These are phyloP conservation scores for Neoaliturus tenellus DNA, from an alignment of 2,888 invertebrate species.

Conservation along the genomic window DNA sequence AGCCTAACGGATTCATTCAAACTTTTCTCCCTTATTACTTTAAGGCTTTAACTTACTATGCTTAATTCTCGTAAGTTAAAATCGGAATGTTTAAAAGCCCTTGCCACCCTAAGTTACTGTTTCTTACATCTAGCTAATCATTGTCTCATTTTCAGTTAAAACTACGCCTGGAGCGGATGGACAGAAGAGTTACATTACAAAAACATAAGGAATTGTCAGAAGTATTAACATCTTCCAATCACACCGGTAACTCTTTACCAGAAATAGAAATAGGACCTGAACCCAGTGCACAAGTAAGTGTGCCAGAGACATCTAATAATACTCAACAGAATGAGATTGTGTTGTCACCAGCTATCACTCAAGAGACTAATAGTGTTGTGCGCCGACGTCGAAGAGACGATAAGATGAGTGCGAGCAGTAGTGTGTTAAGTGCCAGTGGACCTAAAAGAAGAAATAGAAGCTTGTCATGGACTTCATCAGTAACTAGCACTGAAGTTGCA, in stretches of 20 bases:
- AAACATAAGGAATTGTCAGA: slow-evolving; percentile 67
- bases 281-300: not conserved
- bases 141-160: slow-evolving; percentile 76
- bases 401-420: slow-evolving; percentile 31
- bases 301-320: not conserved
- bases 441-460: slow-evolving; percentile 55
- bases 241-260: not conserved
- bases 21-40: too few species aligned
- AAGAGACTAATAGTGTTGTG: slow-evolving; percentile 46
- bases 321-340: not conserved
- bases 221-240: slow-evolving; percentile 12
- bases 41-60: too few species aligned
- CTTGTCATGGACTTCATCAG: slow-evolving; percentile 54
- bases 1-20: too few species aligned
- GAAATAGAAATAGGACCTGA: slow-evolving; percentile 5
- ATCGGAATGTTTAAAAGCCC: too few species aligned
- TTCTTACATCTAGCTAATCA: not conserved
- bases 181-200: slow-evolving; percentile 76
- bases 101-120: too few species aligned
- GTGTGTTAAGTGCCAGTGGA: slow-evolving; percentile 42
- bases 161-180: slow-evolving; percentile 81
- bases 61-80: too few species aligned
- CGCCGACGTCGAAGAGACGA: slow-evolving; percentile 51
- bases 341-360: slow-evolving; percentile 23
- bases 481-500: slow-evolving; percentile 25